Conservation (phyloP, 2,888 invertebrate species). For the Callimorpha dominula region DNA sequence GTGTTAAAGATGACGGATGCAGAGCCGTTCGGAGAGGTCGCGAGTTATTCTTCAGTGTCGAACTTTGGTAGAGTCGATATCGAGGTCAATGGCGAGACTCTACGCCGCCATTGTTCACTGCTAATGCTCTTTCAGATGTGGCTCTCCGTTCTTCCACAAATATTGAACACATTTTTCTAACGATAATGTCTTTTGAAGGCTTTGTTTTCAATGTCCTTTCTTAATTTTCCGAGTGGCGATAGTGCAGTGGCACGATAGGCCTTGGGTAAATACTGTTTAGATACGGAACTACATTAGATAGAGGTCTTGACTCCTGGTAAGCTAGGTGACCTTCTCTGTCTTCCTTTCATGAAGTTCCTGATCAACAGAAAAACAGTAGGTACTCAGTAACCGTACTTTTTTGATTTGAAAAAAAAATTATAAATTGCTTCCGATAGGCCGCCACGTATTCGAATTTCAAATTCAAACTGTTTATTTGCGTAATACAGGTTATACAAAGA, state of each 20-base stretch:
- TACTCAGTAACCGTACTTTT: no score
- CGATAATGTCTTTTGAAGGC: slow-evolving; percentile 1
- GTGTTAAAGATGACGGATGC: slow-evolving; percentile 36
- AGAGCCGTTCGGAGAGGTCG: slow-evolving; percentile 10
- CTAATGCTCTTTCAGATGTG: slow-evolving; percentile 15
- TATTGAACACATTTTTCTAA: slow-evolving; percentile 4
- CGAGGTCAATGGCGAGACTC: slow-evolving; percentile 26
- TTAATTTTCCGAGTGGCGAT: neutral
- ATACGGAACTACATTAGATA: neutral
- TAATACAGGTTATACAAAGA: no score
- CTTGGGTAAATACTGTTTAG: no score
- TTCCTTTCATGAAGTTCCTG: neutral
- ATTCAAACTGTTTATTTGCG: no score
- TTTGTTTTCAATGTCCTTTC: neutral
- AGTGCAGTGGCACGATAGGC: neutral
- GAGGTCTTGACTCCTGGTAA: neutral
- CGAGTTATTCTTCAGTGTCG: slow-evolving; percentile 32
- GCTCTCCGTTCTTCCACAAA: slow-evolving; percentile 3
- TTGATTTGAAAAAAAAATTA: neutral
- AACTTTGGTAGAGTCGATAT: slow-evolving; percentile 23
- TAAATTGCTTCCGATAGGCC: neutral
- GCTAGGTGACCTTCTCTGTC: neutral
- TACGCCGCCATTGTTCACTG: slow-evolving; percentile 21
- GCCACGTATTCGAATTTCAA: no score
- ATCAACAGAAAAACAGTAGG: neutral